Evolutionary conservation across 2,797 vertebrate genomes (phyloP).

Genomic region (Melopsittacus undulatus): DNA sequence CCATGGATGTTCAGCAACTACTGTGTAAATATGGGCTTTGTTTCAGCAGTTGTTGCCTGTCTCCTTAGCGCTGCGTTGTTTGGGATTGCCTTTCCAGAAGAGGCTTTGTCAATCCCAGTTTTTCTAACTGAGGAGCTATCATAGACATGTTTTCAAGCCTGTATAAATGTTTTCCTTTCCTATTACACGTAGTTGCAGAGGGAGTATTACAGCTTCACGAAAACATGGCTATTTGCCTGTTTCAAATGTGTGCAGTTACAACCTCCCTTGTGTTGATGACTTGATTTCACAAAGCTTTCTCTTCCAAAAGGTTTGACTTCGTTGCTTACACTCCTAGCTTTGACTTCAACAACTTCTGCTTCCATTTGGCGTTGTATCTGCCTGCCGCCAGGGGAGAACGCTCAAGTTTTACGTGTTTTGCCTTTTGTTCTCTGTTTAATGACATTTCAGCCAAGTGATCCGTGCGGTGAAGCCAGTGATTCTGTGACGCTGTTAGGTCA

Average conservation of each 20-base stretch:
- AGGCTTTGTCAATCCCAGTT: not conserved
- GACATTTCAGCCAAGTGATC: not conserved
- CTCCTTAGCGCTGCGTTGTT: not conserved
- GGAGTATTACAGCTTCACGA: not conserved
- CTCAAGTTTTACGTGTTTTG: not conserved
- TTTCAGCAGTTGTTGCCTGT: not conserved
- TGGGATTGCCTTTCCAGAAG: not conserved
- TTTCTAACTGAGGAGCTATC: not conserved
- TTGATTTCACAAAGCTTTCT: not conserved
- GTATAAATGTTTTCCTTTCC: not conserved
- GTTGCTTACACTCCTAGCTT: not conserved
- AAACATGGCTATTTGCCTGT: not conserved
- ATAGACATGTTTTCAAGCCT: not conserved
- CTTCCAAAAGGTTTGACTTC: not conserved
- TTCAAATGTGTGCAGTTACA: not conserved
- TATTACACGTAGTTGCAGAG: not conserved
- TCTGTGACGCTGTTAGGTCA: not conserved
- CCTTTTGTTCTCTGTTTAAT: not conserved
- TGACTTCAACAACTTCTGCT: not conserved
- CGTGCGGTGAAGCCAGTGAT: not conserved
- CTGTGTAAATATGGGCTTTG: not conserved
- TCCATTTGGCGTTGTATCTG: not conserved
- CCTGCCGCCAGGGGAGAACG: not conserved
- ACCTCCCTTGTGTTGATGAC: not conserved
- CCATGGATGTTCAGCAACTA: rapidly evolving